These are phyloP conservation scores for Oreochromis aureus DNA, from an alignment of 2,113 vertebrate species.

Conservation along the genomic window DNA sequence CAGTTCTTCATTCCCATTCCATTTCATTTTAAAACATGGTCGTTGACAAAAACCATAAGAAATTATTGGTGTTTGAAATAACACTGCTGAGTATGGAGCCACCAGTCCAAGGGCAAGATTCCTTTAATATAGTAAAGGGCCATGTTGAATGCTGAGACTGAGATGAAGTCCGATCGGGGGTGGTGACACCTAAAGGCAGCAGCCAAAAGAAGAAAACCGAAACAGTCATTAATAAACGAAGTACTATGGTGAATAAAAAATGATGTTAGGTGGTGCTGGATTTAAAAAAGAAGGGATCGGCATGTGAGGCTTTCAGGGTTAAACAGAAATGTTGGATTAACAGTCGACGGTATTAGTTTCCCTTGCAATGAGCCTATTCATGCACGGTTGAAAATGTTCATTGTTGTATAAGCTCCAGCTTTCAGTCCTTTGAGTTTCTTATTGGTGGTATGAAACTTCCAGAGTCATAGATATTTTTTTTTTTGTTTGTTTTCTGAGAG, in stretches of 20 bases:
- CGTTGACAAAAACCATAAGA: too few relatives aligned
- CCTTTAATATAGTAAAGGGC: rapidly evolving
- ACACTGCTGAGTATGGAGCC: too few relatives aligned
- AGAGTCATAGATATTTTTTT: neutral
- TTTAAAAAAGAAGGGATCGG: neutral
- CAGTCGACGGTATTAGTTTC: neutral
- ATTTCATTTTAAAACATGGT: too few relatives aligned
- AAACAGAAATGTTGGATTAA: neutral
- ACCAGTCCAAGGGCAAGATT: neutral
- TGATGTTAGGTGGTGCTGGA: neutral
- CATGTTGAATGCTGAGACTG: neutral
- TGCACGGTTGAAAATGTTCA: too few relatives aligned
- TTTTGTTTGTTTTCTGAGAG: neutral
- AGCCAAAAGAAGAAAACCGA: neutral
- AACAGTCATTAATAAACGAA: rapidly evolving
- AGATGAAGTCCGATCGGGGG: neutral
- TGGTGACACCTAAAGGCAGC: neutral
- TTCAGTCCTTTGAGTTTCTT: neutral
- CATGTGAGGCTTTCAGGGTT: neutral
- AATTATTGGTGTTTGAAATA: too few relatives aligned
- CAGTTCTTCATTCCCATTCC: too few relatives aligned
- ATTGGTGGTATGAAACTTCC: neutral
- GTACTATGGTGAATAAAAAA: neutral
- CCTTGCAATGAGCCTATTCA: neutral
- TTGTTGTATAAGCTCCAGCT: neutral